phyloP scores from a whole-genome alignment of 64 coral and sea anemone genomes.

The Dendrophyllia cribrosa region DNA sequence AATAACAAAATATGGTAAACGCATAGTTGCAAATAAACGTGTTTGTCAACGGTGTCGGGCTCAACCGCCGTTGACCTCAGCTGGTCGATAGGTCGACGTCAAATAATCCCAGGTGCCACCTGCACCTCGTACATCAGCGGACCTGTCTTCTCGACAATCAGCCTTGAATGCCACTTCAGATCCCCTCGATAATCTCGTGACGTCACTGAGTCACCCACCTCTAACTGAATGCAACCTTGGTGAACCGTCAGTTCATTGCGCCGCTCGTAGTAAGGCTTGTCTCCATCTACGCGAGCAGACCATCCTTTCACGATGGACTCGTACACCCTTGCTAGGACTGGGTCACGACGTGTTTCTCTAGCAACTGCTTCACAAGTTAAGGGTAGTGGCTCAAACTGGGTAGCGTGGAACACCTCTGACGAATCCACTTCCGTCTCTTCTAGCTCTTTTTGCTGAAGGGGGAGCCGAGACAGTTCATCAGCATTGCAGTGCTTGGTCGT shows the following conservation, averaged over 20 bases:
- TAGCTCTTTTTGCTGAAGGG: conserved; percentile 54
- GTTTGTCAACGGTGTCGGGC: background rate
- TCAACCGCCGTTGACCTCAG: conserved; percentile 31
- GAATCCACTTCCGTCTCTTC: conserved; percentile 22
- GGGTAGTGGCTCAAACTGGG: conserved; percentile 45
- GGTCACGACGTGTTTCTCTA: conserved; percentile 52
- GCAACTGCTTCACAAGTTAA: conserved; percentile 43
- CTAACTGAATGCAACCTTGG: conserved; percentile 43
- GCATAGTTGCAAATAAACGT: no score
- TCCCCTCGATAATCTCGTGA: conserved; percentile 28
- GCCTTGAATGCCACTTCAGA: no score
- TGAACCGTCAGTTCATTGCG: conserved; percentile 57
- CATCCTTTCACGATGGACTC: conserved; percentile 45
- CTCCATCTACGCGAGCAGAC: conserved; percentile 21
- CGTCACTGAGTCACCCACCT: conserved; percentile 53
- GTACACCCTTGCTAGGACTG: conserved; percentile 5
- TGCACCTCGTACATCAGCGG: no score
- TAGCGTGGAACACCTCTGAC: conserved; percentile 53
- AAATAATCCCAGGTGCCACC: no score
- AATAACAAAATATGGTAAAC: no score
- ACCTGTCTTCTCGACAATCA: no score
- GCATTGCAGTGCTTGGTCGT: conserved; percentile 51
- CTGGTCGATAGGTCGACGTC: conserved; percentile 57
- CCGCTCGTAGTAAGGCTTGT: conserved; percentile 21
- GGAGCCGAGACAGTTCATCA: conserved; percentile 71